Base-by-base conservation (phyloP, 2,888 invertebrate genomes). In the Drosophila birchii region DNA sequence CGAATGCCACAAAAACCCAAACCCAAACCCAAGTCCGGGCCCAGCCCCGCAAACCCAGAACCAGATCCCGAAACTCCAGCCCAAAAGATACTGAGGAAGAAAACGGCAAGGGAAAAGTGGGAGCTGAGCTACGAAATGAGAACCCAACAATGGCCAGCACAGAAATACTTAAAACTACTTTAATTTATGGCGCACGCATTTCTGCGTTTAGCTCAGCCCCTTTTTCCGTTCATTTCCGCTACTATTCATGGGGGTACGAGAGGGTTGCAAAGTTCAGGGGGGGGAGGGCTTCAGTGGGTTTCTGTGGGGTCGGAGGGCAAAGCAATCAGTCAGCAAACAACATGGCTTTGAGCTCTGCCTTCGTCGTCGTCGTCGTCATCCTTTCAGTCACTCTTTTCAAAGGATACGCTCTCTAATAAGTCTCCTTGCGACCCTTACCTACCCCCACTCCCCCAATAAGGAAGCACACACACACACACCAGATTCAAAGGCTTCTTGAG, bases 161-260 rank as follows among this genome's bases (percentile, higher is more conserved):
- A 71, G 53, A 69, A 60, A 54, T 76, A 86, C 87, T 85, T 81
- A 86, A 85, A 85, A 85, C 84, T 85, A 88, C 89, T 85, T 85
- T 85, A 85, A 85, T 88, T 86, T 88, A 85, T 88, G 84, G 84
- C 79, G 71, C 89, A 85, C 89, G 84, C 88, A 85, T 85, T 85
- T 86, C 83, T 84, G 82, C 75, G 82, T 81, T 79, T 79, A 81
- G 79, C 72, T 72, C 61, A 26, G 69, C 56, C 67, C 38, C 49
- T 47, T 75, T 75, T 75, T 38, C 64, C 72, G 54, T 55, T 71
- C 56, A 51, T 63, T 73, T 73, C 75, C 58, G 75, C 66, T 66
- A 16, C 67, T 49, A 69, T 68, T 68, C 67, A 68, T 56, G 67
- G 47, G 67, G 47, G 44, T 5, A 18, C 12, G 64, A 34, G 36